Evolutionary conservation across 1,140 invertebrate genomes (phyloP).

Genomic region (Magallana angulata): DNA sequence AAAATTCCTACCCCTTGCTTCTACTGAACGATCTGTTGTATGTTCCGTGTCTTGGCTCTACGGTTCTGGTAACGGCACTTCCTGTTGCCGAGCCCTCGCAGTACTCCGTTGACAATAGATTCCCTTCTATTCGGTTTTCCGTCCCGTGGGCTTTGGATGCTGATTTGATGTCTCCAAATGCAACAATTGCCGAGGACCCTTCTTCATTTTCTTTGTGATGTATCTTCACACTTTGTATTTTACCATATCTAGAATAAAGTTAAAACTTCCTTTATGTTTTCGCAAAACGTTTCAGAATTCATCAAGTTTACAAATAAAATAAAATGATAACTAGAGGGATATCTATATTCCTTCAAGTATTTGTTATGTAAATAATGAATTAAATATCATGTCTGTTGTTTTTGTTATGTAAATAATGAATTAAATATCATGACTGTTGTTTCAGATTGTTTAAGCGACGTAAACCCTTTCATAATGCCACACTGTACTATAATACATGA

Average conservation of each 20-base stretch:
- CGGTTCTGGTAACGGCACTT: constrained; percentile 69
- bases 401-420: no score
- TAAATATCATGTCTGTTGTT: no score
- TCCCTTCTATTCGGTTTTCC: constrained; percentile 91
- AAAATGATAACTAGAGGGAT: no score
- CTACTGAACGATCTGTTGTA: constrained; percentile 43
- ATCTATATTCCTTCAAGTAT: no score
- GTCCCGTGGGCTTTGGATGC: constrained; percentile 94
- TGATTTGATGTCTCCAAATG: constrained; percentile 98
- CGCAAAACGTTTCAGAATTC: no score
- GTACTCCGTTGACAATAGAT: constrained; percentile 93
- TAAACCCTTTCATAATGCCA: no score
- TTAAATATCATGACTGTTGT: no score
- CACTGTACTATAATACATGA: no score
- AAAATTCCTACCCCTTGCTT: constrained; percentile 66
- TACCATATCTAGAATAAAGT: constrained; percentile 90
- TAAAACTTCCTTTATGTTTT: background rate
- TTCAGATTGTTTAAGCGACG: no score
- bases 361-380: no score
- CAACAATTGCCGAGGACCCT: constrained; percentile 89
- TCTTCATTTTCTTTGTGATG: constrained; percentile 85
- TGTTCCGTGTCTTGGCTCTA: constrained; percentile 56
- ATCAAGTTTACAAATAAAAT: no score
- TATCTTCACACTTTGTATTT: constrained; percentile 96
- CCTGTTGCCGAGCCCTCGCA: constrained; percentile 89